A percentile compares a stretch with the other conserved stretches of the same genome.
Evolutionary conservation across 2,113 vertebrate genomes (phyloP).

Genomic region (Rhabdornis inornatus): DNA sequence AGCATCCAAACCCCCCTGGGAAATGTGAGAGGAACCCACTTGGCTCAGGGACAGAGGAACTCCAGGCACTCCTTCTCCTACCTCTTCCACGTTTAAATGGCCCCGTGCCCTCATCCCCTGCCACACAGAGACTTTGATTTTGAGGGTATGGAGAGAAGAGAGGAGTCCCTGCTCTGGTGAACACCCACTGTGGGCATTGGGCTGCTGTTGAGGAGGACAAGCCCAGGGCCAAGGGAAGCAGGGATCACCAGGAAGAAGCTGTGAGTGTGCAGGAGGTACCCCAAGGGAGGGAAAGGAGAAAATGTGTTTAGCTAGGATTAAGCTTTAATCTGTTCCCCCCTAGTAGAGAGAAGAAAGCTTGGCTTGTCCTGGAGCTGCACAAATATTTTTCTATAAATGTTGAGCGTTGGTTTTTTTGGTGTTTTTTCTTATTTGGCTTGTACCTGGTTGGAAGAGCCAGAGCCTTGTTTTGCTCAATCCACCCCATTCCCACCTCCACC

Average conservation of each 20-base stretch:
- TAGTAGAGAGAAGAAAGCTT: background rate
- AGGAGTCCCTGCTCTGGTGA: background rate
- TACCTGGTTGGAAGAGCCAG: fast-evolving
- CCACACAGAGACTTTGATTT: background rate
- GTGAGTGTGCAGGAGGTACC: background rate
- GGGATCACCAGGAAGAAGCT: background rate
- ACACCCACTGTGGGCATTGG: fast-evolving
- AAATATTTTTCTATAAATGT: background rate
- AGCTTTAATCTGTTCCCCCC: background rate
- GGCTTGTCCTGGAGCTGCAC: background rate
- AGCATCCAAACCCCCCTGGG: background rate
- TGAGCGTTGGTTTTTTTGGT: background rate
- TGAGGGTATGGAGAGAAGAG: background rate
- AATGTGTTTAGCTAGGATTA: constrained; percentile 26
- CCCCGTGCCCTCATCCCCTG: fast-evolving
- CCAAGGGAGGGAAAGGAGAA: background rate
- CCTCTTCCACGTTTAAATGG: background rate
- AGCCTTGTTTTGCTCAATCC: background rate
- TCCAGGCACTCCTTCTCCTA: background rate
- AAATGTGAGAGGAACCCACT: background rate
- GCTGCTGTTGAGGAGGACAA: background rate
- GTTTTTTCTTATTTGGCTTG: background rate
- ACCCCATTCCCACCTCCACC: background rate
- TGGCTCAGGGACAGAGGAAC: background rate
- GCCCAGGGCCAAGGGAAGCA: background rate